phyloP scores from a whole-genome alignment of 35 echinoderm and acorn worm species.

The Stichopus chloronotus region DNA sequence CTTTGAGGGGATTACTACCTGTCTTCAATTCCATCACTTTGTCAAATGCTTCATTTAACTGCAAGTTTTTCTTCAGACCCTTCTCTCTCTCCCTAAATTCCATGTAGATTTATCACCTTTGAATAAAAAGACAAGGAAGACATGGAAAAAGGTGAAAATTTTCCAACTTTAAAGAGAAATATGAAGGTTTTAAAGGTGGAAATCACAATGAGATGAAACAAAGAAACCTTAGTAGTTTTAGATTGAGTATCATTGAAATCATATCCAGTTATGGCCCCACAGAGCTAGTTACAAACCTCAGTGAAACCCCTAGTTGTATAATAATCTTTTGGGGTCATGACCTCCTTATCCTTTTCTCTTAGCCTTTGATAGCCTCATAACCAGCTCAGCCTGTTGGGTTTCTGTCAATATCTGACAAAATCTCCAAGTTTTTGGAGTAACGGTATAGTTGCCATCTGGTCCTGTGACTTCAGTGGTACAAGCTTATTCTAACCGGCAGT shows the following conservation, averaged over 20 bases:
- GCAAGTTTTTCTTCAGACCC: background rate
- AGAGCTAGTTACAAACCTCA: constrained; percentile 4
- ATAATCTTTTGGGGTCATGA: constrained; percentile 29
- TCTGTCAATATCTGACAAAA: constrained; percentile 4
- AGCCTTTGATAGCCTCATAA: constrained; percentile 1
- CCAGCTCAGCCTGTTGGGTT: constrained; percentile 12
- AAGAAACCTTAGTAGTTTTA: too few species aligned
- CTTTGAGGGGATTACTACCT: background rate
- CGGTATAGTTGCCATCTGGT: constrained; percentile 2
- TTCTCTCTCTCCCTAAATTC: background rate
- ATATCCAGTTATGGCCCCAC: constrained; percentile 31
- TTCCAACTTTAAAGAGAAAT: background rate
- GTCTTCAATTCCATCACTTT: constrained; percentile 21
- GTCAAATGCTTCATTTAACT: constrained; percentile 20
- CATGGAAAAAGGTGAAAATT: background rate
- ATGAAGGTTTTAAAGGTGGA: background rate
- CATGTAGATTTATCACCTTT: background rate
- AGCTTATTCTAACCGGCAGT: background rate
- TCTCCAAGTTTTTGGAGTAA: background rate
- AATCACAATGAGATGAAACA: background rate
- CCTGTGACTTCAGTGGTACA: background rate
- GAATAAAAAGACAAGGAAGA: background rate
- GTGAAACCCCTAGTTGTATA: constrained; percentile 38
- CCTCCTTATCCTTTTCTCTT: background rate
- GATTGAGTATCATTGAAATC: constrained; percentile 22